Base-by-base conservation (phyloP, 2,797 vertebrate genomes). In the Lateolabrax maculatus region DNA sequence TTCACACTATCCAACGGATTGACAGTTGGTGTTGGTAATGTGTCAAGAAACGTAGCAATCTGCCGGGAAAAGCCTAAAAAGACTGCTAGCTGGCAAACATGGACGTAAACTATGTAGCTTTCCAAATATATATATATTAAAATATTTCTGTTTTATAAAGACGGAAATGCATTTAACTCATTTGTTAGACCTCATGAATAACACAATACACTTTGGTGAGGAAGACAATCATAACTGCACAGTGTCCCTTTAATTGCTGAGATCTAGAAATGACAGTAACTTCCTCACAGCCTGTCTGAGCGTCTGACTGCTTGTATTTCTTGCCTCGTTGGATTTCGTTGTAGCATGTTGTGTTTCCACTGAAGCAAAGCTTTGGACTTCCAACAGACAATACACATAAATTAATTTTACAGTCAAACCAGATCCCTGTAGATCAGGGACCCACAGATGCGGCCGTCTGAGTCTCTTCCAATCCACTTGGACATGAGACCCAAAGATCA, bases 391-490 rank as follows among this genome's bases (percentile, higher is more conserved):
- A 15, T 43, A 31, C 31, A 19, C 27, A 16, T 34, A 10, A 36
- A 43, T 18, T 34, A 10, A n/a, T n/a, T n/a, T n/a, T n/a, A 16
- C 6, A 16, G 51, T 27, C 6, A 5, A 5, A 63, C 18, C 39
- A 13, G 12, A 23, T 8, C 4, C 2, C 1, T 23, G 15, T 11
- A 31, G 36, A 71, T 34, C 8, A 0, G 10, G 25, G 12, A 27
- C 2, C 15, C 11, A n/a, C 18, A 36, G 23, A 64, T 3, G 2
- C 0, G 8, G 2, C 31, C n/a, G 2, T 10, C 4, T 1, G 8
- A 57, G 16, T 43, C 53, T 4, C 5, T 65, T 9, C 1, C 1
- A 16, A 58, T 57, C 36, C 43, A 21, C 19, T 11, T 16, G 15
- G 31, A 7, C n/a, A 6, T 65, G 6, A 11, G 46, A n/a, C 34